Conservation (phyloP, 2,113 vertebrate genomes). For the Mohoua ochrocephala region DNA sequence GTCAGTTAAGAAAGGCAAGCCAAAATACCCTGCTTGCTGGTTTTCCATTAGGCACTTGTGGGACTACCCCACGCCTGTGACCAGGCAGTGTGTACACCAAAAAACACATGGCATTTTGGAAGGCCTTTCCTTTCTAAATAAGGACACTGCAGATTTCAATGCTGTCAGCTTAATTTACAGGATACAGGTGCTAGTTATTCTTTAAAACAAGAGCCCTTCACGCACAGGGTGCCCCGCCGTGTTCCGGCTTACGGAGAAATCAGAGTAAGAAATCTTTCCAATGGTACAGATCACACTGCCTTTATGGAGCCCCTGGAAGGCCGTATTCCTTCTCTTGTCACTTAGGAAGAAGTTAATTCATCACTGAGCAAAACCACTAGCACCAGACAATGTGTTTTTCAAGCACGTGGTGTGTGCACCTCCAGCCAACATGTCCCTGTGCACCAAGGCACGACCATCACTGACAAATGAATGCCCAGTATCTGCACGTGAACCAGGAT, state of each 20-base stretch:
- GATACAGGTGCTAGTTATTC: background rate
- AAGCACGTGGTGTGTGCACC: background rate
- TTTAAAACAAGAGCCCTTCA: background rate
- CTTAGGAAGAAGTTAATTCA: background rate
- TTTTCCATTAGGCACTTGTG: background rate
- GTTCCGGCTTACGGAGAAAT: background rate
- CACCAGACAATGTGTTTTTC: background rate
- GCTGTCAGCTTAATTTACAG: background rate
- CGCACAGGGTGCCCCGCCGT: background rate
- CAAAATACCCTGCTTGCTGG: background rate
- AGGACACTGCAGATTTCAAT: background rate
- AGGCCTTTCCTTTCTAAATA: background rate
- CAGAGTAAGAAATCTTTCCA: background rate
- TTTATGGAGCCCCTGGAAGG: background rate
- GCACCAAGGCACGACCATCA: background rate
- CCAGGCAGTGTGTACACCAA: background rate
- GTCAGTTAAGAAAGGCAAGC: background rate
- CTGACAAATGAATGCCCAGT: background rate
- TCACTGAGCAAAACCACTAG: background rate
- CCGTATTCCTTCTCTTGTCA: background rate
- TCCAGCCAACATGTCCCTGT: background rate
- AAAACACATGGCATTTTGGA: background rate
- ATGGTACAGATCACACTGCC: background rate
- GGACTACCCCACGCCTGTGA: background rate
- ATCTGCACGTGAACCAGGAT: fast-evolving